Evolutionary conservation across 2,888 invertebrate species (phyloP), one percentile per base, ranked within the genome.

Genomic region (Tuberolachnus salignus): DNA sequence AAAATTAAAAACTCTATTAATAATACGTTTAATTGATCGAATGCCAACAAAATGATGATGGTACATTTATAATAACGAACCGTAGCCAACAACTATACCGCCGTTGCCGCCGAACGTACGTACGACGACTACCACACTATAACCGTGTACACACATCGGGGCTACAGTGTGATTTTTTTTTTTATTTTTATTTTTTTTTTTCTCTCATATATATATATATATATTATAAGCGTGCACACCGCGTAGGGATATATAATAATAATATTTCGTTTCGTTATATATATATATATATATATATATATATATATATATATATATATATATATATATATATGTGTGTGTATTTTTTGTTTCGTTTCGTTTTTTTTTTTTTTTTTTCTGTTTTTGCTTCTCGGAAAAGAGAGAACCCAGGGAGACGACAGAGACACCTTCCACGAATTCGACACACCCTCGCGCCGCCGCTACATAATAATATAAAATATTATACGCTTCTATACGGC

Each of bases 1-100:
- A 74, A 74, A 74, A 74, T 74, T 74, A 74, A 74, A 74, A 74
- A 74, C 73, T 74, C 73, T 74, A 74, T 74, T 74, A 74, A 74
- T 74, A 74, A 74, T 74, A 74, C 63, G 73, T 74, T 74, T 74
- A 74, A 74, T 74, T 74, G 73, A 74, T 74, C 73, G 73, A 64
- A 74, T 74, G 73, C 73, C 73, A 74, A 74, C 73, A 64, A 64
- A 74, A 74, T 16, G 73, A 74, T 74, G 73, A 74, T 74, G 73
- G 73, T 74, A 74, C 73, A 74, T 74, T 74, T 74, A 74, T 74
- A 74, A 74, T 74, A 74, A 74, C 73, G 73, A 74, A 64, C 73
- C 73, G 73, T 74, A 74, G 73, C 73, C 73, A 74, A 74, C 73
- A 53, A 74, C 73, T 51, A 53, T 42, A 63, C 63, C 34, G 34